phyloP scores from a whole-genome alignment of 2,113 vertebrate species.

The Onychostoma macrolepis region DNA sequence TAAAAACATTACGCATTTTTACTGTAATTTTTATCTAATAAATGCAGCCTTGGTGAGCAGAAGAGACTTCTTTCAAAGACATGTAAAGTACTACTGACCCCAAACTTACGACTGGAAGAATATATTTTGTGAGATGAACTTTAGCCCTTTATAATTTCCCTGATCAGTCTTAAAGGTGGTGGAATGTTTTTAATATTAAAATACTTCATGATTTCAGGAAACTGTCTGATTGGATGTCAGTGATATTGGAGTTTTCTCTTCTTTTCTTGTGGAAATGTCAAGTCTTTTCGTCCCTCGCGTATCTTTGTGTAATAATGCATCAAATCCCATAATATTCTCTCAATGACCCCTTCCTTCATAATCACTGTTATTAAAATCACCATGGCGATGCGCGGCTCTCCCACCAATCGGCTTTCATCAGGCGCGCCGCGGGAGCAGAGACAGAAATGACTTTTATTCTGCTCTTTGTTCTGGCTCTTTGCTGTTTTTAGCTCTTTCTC shows the following conservation, averaged over 20 bases:
- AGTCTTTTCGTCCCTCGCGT: neutral
- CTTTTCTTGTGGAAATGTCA: neutral
- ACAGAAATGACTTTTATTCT: constrained; percentile 44
- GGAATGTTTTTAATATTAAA: too few species aligned
- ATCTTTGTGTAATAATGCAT: constrained; percentile 51
- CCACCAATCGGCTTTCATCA: constrained; percentile 48
- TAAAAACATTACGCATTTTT: neutral
- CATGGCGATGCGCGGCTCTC: constrained; percentile 45
- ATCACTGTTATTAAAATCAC: constrained; percentile 62
- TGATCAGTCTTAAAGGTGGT: neutral
- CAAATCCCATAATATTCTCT: constrained; percentile 53
- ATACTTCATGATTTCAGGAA: too few species aligned
- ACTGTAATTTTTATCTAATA: neutral
- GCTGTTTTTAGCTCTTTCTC: neutral
- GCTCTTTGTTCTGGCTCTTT: constrained; percentile 13
- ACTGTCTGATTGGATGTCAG: neutral
- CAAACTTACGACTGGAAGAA: neutral
- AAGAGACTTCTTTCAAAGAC: neutral
- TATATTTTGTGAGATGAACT: neutral
- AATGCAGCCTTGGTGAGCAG: neutral
- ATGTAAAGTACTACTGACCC: too few species aligned
- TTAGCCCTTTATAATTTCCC: neutral
- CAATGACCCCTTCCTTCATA: constrained; percentile 55
- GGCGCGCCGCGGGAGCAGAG: neutral
- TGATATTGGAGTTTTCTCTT: neutral